Base-by-base conservation (phyloP, 1,140 invertebrate genomes). In the Cryptotermes secundus region DNA sequence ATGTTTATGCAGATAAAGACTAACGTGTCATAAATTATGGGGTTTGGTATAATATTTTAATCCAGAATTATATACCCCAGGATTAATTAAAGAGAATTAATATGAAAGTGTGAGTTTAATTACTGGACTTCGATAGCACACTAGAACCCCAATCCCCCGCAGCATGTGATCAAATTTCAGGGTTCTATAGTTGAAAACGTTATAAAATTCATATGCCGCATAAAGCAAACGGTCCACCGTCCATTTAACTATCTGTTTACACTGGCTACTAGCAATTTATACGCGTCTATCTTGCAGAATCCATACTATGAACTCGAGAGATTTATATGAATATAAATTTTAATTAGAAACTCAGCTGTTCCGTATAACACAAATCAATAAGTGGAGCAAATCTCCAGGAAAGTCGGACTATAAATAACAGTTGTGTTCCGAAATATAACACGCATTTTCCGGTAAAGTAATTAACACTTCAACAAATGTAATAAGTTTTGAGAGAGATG, bases 191-290 rank as follows among this genome's bases (percentile, higher is more conserved):
- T 38, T 38, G 12, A 38, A 38, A 72, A 72, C 4, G 6, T 26
- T 31, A 7, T 1, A 72, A 72, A 72, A 72, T 72, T 31, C 2
- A n/a, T 72, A 31, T 6, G 14, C 16, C 16, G 26, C 2, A 31
- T n/a, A 72, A 31, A 26, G 14, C 26, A 72, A 72, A 72, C n/a
- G 7, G 26, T 1, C 59, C 59, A 72, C 59, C 59, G 16, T 10
- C n/a, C 26, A 72, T 31, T 72, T 72, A 72, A n/a, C 59, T 72
- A n/a, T 72, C n/a, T 72, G 59, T 72, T 72, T 31, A 72, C n/a
- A 31, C 1, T n/a, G 59, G 9, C 26, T 72, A 72, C n/a, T n/a
- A 72, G n/a, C n/a, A 72, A 72, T 72, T 72, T 72, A 6, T 6
- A 72, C n/a, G n/a, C n/a, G n/a, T 72, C 16, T 31, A 72, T 31